Percentiles rank a stretch among this genome's conserved stretches.
These are phyloP conservation scores for Sitta carolinensis DNA, from an alignment of 2,797 vertebrate genomes.

Conservation along the genomic window DNA sequence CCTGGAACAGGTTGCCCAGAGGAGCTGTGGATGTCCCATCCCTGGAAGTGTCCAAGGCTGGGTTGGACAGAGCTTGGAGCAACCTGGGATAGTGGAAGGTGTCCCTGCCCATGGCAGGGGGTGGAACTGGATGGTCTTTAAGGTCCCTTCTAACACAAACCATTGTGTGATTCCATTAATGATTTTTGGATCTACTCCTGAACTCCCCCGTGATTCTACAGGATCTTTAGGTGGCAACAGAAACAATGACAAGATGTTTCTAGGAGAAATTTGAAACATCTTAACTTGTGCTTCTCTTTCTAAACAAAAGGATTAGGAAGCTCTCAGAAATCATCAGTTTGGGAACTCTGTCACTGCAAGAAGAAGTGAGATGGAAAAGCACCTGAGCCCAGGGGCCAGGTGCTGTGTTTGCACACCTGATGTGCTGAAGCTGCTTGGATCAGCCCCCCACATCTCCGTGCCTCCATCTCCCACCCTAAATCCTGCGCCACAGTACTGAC, in stretches of 20 bases:
- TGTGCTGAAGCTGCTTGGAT: background rate
- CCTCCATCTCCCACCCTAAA: background rate
- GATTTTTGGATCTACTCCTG: background rate
- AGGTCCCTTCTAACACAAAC: background rate
- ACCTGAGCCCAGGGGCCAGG: background rate
- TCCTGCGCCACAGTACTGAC: background rate
- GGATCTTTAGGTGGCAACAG: background rate
- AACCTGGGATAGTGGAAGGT: background rate
- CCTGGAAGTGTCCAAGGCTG: background rate
- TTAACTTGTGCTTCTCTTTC: background rate
- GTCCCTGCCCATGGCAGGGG: background rate
- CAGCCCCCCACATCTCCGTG: fast-evolving
- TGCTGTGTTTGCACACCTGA: background rate
- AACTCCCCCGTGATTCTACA: background rate
- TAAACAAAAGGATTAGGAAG: background rate
- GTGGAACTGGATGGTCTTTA: background rate
- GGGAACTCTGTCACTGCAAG: background rate
- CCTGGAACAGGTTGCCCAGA: fast-evolving
- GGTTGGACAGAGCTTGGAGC: fast-evolving
- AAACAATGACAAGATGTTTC: background rate
- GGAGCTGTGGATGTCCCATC: background rate
- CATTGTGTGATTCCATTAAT: background rate
- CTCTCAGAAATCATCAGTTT: background rate
- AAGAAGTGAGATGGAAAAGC: background rate
- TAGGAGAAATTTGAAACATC: background rate